Evolutionary conservation across 2,888 invertebrate species (phyloP), one percentile per base, ranked within the genome.

Genomic region (Agonum fuliginosum): DNA sequence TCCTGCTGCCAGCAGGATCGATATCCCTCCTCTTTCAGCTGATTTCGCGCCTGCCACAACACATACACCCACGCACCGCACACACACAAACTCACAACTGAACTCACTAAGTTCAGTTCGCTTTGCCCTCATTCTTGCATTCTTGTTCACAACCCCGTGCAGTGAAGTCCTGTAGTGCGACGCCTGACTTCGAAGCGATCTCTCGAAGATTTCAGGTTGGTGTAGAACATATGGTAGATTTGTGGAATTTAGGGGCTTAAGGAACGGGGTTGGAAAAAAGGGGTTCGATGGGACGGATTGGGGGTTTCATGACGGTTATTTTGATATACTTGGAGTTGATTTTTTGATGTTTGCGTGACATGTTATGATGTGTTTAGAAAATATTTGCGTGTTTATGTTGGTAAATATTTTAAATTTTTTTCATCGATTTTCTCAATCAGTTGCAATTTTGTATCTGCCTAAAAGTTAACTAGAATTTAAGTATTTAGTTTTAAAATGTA

Each of bases 131-230:
- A 27, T 62, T 27, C 58, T 14, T 14, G 22, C 46, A 46, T 46
- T 46, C 46, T 46, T 17, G 46, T 46, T 62, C 14, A 14, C 14
- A 62, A 62, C 19, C 27, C 12, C 30, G 58, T 17, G 58, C 14
- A 4, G 58, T 62, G 30, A 4, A 27, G 17, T 62, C 30, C 27
- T 54, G 54, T 62, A 6, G 27, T 62, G 30, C 17, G 1, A 14
- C 19, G n/a, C 43, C 43, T 43, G 43, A 12, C 22, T 22, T n/a
- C 48, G 48, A 14, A 14, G n/a, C 10, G 54, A 8, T n/a, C 17
- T 12, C 58, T 54, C 54, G 54, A 54, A 43, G 14, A 48, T 30
- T 5, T 14, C 58, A 62, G 58, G 58, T 62, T 30, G 17, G 58
- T 62, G 30, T 3, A 12, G 5, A 54, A 22, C 54, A 54, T 54